Evolutionary conservation across 2,888 invertebrate species (phyloP), one percentile per base, ranked within the genome.

Genomic region (Oegoconia quadripuncta): DNA sequence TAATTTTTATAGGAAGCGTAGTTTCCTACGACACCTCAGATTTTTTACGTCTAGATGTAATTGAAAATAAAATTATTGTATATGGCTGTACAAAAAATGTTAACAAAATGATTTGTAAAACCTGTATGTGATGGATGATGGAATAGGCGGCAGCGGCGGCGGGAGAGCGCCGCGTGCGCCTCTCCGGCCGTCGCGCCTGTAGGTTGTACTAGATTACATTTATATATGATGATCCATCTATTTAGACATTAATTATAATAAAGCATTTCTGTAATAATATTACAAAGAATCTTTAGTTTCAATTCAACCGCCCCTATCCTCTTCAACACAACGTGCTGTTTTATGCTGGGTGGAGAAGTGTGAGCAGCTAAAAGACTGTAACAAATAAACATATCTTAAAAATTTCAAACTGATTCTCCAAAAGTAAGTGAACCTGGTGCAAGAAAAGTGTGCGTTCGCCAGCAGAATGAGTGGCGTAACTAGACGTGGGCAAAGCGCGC

Each of bases 231-330:
- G 89, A 90, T 88, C 88, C 89, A 89, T 89, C 88, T 89, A 88
- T 87, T 89, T 89, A 89, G 89, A 89, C 87, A 89, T 90, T 89
- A 89, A 89, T 89, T 89, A 82, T 87, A 84, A 89, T 89, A 89
- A 90, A 90, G 89, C 88, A 89, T 89, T 90, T 90, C 89, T 90
- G 90, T 90, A 90, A 89, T 89, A 89, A 89, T 84, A 87, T 87
- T 84, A 84, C 83, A 83, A 84, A 77, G 68, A 48, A 73, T 57
- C 42, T 58, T 59, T 74, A 42, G 77, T 84, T 84, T 84, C 59
- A 78, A 75, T 81, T 16, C 35, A 33, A 22, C 18, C 13, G 31
- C 15, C 27, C 20, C 14, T 27, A 27, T n/a, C 9, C 1, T 8
- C 6, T 9, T 8, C 12, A n/a, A n/a, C n/a, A n/a, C n/a, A n/a